phyloP scores from a whole-genome alignment of 2,113 vertebrate species.

The Callipepla californica region DNA sequence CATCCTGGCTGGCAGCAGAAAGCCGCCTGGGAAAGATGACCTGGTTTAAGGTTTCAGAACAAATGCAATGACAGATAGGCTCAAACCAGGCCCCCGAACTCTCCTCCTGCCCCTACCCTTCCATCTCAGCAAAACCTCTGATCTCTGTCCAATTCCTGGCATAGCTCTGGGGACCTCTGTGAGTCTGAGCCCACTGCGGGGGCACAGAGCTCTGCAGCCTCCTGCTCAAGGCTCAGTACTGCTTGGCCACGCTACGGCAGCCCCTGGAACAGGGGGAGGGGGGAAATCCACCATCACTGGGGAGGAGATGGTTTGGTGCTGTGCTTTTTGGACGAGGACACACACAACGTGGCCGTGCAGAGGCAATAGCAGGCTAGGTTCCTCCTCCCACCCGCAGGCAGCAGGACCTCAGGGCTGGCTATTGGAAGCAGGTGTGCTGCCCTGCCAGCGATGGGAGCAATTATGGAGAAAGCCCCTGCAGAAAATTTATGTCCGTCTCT shows the following conservation, averaged over 20 bases:
- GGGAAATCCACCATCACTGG: rapidly evolving
- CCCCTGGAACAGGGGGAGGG: not conserved
- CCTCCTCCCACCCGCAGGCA: not conserved
- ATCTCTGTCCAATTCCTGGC: slow-evolving; percentile 34
- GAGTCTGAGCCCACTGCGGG: not conserved
- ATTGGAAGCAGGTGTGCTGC: slow-evolving; percentile 70
- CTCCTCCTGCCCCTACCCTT: slow-evolving; percentile 30
- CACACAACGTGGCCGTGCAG: rapidly evolving
- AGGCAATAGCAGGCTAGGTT: not conserved
- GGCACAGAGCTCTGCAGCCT: not conserved
- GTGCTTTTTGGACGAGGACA: not conserved
- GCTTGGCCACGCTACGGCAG: not conserved
- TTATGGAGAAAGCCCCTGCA: slow-evolving; percentile 2
- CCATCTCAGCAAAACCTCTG: not conserved
- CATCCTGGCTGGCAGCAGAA: not conserved
- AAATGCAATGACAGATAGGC: not conserved
- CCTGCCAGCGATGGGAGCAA: slow-evolving; percentile 46
- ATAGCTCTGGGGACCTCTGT: not conserved
- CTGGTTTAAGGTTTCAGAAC: slow-evolving; percentile 26
- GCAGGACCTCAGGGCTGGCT: not conserved
- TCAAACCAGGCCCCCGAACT: not conserved
- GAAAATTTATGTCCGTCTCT: slow-evolving; percentile 55
- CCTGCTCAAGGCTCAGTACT: rapidly evolving
- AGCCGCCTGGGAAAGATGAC: not conserved
- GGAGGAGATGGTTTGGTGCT: rapidly evolving